Evolutionary conservation across 2,113 vertebrate species (phyloP), one percentile per base, ranked within the genome.

Genomic region (Oenanthe oenanthe): DNA sequence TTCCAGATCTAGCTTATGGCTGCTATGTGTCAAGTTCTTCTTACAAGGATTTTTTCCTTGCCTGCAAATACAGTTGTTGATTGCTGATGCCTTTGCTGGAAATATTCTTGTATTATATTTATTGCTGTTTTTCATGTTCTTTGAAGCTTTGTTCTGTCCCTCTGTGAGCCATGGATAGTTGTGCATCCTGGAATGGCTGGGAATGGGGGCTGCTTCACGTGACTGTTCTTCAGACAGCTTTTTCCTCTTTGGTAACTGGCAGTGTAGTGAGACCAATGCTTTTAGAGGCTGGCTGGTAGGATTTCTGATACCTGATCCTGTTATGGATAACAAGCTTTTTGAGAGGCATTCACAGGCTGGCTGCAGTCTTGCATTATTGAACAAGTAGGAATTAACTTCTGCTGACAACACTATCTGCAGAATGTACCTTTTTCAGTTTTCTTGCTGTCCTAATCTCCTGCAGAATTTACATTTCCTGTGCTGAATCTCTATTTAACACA

Each of bases 331-430:
- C 51, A n/a, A 51, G 26, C 80, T 70, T 66, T 17, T 7, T 66
- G 82, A 62, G 82, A 88, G 34, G 61, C 75, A n/a, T 56, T 90
- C n/a, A 13, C 74, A 84, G 82, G 32, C 95, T 92, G 86, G 56
- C 85, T 88, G 85, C 72, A 71, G 85, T 70, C 67, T 77, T 89
- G 60, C 81, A 88, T 92, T 95, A 93, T 88, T 95, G 93, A 93
- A 80, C 75, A 77, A 76, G 78, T 12, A 56, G 76, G 68, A 92
- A 94, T 60, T 92, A 82, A 51, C 71, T 83, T 77, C 63, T 95
- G 68, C 83, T 74, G 92, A 93, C 82, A 84, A 3, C 22, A 7
- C 48, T 60, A 22, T 45, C 89, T 91, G 85, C 68, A 84, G 36
- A 22, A 32, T 10, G 68, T 40, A 26, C 40, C 22, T 67, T 61